Evolutionary conservation across 2,888 invertebrate species (phyloP), one percentile per base, ranked within the genome.

Genomic region (Panopea generosa): DNA sequence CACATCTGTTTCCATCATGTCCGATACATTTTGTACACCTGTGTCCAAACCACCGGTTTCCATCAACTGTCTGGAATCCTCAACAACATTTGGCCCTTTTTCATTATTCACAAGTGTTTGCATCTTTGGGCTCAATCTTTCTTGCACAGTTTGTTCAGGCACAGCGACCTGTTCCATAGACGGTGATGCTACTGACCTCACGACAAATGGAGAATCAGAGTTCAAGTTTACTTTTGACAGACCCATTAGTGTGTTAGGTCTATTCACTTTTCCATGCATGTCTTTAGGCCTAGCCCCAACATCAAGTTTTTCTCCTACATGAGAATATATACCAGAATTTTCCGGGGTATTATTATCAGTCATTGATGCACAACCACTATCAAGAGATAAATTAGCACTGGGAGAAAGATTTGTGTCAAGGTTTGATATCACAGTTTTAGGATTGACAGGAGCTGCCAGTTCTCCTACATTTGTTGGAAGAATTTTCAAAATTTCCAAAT

Each of bases 261-360:
- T 80, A 45, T 83, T 83, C 52, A 77, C 80, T 65, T 85, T 88
- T 45, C 79, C 65, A n/a, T 77, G 77, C 18, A 77, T 79, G 43
- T 87, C 89, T 75, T 89, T 89, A 3, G 89, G 89, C 27, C 89
- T 77, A 16, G 89, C 88, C 45, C 89, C 88, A 47, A 72, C 60
- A 24, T 66, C 68, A n/a, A 55, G 18, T 43, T 40, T 20, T 2
- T 67, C 67, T 24, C 22, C 40, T 29, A 24, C 20, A 47, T 61
- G 57, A 47, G 27, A 61, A n/a, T 33, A n/a, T 24, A 40, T 45
- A 33, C 57, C 63, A 22, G 49, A 24, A 50, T 11, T 59, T 26
- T 63, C 68, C 27, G 53, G 56, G 4, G 47, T 9, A 38, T 18
- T 27, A 60, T 68, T 61, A 40, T 79, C 75, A 52, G 24, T 56